These are phyloP conservation scores for Sminthopsis crassicaudata DNA, from an alignment of 2,113 vertebrate species.

Conservation along the genomic window DNA sequence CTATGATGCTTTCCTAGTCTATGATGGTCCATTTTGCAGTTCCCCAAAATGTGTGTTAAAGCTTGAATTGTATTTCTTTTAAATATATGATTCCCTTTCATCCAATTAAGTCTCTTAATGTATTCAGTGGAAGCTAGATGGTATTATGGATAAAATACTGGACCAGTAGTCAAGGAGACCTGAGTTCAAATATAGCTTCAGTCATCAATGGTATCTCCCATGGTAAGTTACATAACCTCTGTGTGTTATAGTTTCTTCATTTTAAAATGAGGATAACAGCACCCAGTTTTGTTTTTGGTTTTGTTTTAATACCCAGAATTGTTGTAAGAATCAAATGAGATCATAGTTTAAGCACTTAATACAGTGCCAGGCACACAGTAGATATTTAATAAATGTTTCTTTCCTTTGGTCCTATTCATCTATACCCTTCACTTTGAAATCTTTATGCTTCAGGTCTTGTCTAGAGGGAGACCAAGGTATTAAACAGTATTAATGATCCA, in stretches of 20 bases:
- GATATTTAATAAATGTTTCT: not conserved
- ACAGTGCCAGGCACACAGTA: not conserved
- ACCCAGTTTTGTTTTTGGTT: not conserved
- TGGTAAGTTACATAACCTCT: not conserved
- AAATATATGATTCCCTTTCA: not conserved
- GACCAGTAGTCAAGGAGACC: not conserved
- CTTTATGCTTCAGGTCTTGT: not conserved
- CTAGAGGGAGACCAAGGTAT: not conserved
- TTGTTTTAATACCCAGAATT: not conserved
- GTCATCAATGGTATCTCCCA: not conserved
- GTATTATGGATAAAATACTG: not conserved
- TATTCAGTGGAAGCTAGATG: not conserved
- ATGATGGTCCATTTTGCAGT: not conserved
- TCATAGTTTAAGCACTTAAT: not conserved
- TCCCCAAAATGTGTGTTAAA: not conserved
- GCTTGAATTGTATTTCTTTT: not conserved
- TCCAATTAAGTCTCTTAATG: not conserved
- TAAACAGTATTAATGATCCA: not conserved
- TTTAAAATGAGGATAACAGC: not conserved
- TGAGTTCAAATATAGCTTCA: not conserved
- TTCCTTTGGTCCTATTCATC: not conserved
- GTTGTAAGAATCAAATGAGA: not conserved
- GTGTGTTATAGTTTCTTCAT: not conserved
- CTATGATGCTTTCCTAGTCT: not conserved
- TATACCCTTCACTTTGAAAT: not conserved